These are phyloP conservation scores for Arothron firmamentum DNA, from an alignment of 2,113 vertebrate species.

Conservation along the genomic window DNA sequence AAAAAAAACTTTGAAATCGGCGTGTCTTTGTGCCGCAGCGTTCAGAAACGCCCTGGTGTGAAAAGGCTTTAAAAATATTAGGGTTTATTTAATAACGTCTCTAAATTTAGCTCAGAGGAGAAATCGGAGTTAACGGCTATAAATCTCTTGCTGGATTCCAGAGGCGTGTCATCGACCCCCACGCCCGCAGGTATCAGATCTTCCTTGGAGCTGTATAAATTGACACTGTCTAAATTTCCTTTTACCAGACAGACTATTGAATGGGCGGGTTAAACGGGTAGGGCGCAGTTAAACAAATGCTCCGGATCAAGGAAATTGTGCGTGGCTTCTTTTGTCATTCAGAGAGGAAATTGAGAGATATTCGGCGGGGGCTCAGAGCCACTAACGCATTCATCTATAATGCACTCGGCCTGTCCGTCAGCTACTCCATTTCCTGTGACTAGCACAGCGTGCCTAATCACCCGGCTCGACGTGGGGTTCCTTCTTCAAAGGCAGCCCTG, in stretches of 20 bases:
- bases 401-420: constrained; percentile 74
- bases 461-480: constrained; percentile 69
- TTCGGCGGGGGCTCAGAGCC: constrained; percentile 42
- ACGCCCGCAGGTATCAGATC: constrained; percentile 50
- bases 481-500: constrained; percentile 56
- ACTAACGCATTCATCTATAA: constrained; percentile 75
- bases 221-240: constrained; percentile 70
- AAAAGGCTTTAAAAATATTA: constrained; percentile 21
- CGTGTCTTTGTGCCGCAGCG: neutral
- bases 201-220: constrained; percentile 61
- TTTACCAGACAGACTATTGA: constrained; percentile 60
- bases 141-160: constrained; percentile 46
- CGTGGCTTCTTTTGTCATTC: constrained; percentile 71
- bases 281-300: constrained; percentile 75
- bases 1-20: constrained; percentile 37
- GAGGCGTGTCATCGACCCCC: constrained; percentile 34
- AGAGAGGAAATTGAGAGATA: constrained; percentile 70
- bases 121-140: constrained; percentile 13
- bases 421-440: constrained; percentile 80
- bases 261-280: constrained; percentile 70
- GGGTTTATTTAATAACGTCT: constrained; percentile 35
- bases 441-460: constrained; percentile 84
- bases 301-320: constrained; percentile 75
- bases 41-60: neutral
- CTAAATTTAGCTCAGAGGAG: constrained; percentile 37